Evolutionary conservation across 1,140 invertebrate species (phyloP).

Genomic region (Reticulitermes speratus): DNA sequence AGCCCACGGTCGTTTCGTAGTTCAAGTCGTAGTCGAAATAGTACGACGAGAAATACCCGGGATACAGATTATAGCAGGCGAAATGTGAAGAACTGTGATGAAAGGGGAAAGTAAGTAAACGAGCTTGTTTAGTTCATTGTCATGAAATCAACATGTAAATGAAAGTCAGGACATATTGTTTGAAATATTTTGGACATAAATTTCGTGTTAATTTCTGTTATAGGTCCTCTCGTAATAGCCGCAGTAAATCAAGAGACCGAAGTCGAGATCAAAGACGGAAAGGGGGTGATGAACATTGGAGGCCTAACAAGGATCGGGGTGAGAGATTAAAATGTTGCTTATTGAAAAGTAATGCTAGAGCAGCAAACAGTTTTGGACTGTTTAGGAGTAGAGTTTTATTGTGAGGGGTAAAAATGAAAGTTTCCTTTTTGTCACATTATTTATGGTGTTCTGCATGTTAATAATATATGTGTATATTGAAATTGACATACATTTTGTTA

Average conservation of each 20-base stretch:
- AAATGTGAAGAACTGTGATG: background rate
- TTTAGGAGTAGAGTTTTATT: background rate
- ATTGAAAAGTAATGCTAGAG: background rate
- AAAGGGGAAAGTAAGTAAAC: background rate
- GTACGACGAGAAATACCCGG: background rate
- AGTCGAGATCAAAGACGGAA: background rate
- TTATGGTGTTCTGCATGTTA: too few relatives aligned
- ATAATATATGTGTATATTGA: too few relatives aligned
- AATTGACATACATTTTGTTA: too few relatives aligned
- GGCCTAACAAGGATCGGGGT: slow-evolving; percentile 17
- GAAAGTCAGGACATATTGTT: too few relatives aligned
- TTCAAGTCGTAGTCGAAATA: slow-evolving; percentile 18
- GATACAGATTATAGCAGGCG: background rate
- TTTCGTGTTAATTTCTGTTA: background rate
- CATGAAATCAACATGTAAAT: too few relatives aligned
- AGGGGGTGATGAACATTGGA: slow-evolving; percentile 9
- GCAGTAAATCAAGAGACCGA: slow-evolving; percentile 19
- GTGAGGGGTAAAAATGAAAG: too few relatives aligned
- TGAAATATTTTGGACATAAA: too few relatives aligned
- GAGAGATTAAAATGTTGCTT: background rate
- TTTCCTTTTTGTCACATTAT: too few relatives aligned
- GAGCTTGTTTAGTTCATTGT: too few relatives aligned
- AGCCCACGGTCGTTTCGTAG: background rate
- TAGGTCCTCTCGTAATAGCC: background rate
- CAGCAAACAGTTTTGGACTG: background rate